These are phyloP conservation scores for Chloroclysta siterata DNA, from an alignment of 2,888 invertebrate species.

Conservation along the genomic window DNA sequence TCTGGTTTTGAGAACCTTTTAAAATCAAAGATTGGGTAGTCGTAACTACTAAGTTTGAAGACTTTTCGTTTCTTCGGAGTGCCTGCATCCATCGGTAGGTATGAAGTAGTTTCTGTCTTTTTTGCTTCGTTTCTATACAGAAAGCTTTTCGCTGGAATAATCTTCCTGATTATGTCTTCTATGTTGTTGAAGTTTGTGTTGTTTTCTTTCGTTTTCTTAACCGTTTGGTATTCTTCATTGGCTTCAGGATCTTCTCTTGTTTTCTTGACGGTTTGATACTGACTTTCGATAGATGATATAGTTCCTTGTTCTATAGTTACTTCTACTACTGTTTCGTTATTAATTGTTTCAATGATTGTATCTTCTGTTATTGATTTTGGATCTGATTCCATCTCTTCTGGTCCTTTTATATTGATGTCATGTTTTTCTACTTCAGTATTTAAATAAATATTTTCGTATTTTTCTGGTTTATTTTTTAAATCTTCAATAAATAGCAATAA, in stretches of 20 bases:
- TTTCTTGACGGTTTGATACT: slow-evolving; percentile 71
- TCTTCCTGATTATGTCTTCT: slow-evolving; percentile 70
- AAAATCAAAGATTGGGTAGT: slow-evolving; percentile 72
- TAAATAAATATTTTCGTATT: slow-evolving; percentile 47
- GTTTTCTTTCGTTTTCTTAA: slow-evolving; percentile 54
- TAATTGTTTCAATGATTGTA: slow-evolving; percentile 28
- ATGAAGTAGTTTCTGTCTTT: slow-evolving; percentile 63
- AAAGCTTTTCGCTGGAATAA: slow-evolving; percentile 78
- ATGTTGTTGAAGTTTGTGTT: slow-evolving; percentile 54
- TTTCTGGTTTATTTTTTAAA: slow-evolving; percentile 62
- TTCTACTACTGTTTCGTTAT: slow-evolving; percentile 37
- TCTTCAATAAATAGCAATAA: slow-evolving; percentile 67
- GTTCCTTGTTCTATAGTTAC: slow-evolving; percentile 22
- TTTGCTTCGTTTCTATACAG: slow-evolving; percentile 71
- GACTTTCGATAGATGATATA: slow-evolving; percentile 53
- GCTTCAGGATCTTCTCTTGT: slow-evolving; percentile 13
- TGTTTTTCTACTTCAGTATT: neutral
- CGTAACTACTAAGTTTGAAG: slow-evolving; percentile 73
- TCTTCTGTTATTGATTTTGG: neutral
- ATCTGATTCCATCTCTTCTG: neutral
- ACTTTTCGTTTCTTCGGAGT: slow-evolving; percentile 62
- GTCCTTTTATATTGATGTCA: neutral
- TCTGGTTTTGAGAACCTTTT: slow-evolving; percentile 64
- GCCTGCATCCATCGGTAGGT: slow-evolving; percentile 74
- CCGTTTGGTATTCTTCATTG: slow-evolving; percentile 65